These are phyloP conservation scores for Selenia dentaria DNA, from an alignment of 2,888 invertebrate genomes.

Conservation along the genomic window DNA sequence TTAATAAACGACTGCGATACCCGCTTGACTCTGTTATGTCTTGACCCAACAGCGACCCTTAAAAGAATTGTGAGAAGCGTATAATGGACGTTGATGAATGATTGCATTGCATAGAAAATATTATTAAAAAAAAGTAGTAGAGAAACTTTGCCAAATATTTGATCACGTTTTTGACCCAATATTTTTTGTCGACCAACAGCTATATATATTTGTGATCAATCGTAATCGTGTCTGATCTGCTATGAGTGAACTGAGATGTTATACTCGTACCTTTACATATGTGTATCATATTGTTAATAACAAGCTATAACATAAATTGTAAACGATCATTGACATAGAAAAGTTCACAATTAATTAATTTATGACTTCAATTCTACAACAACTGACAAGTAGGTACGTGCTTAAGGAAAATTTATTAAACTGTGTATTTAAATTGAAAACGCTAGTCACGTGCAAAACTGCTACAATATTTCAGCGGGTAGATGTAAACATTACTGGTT, in stretches of 20 bases:
- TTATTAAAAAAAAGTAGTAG: constrained; percentile 1
- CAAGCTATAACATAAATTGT: no score
- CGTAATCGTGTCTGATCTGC: no score
- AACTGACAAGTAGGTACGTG: no score
- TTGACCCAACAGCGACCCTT: constrained; percentile 24
- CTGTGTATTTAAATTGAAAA: constrained; percentile 39
- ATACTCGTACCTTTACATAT: no score
- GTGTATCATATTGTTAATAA: no score
- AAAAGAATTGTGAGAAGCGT: constrained; percentile 24
- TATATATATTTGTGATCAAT: no score
- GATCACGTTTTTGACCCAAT: constrained; percentile 9
- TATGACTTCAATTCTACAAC: constrained; percentile 1
- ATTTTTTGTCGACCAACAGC: no score
- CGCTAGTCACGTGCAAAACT: constrained; percentile 43
- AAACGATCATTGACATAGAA: not conserved
- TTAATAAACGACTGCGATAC: constrained; percentile 31
- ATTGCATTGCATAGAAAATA: constrained; percentile 7
- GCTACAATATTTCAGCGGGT: constrained; percentile 54
- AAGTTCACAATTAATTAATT: constrained; percentile 4
- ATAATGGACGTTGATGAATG: constrained; percentile 21
- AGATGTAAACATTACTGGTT: constrained; percentile 55
- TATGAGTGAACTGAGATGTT: no score
- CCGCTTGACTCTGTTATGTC: not conserved
- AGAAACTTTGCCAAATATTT: constrained; percentile 11
- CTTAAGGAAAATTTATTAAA: constrained; percentile 14